Conservation (phyloP, 92 coral and sea anemone species). For the Ricordea florida region DNA sequence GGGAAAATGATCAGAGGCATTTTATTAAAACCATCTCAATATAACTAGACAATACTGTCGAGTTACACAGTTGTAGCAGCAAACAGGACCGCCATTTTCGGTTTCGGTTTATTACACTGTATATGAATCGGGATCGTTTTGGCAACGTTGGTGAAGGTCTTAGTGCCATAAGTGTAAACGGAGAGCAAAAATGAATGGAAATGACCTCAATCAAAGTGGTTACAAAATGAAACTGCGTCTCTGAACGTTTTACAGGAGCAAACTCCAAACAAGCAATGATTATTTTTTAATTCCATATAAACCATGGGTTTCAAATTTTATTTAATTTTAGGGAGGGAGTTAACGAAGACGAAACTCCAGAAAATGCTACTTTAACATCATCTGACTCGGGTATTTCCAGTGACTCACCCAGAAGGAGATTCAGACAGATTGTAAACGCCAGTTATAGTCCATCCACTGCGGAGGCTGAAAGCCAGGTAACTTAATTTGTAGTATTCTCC, state of each 20-base stretch:
- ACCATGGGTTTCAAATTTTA: neutral
- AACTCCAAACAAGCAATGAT: neutral
- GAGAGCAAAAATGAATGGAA: too few relatives aligned
- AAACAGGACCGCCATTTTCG: too few relatives aligned
- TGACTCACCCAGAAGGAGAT: neutral
- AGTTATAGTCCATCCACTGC: neutral
- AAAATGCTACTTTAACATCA: too few relatives aligned
- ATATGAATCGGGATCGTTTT: neutral
- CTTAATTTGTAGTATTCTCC: too few relatives aligned
- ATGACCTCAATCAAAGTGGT: too few relatives aligned
- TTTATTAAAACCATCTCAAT: too few relatives aligned
- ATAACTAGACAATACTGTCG: too few relatives aligned
- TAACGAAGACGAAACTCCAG: neutral
- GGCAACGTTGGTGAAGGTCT: neutral
- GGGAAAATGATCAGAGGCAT: too few relatives aligned
- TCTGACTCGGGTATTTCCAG: neutral
- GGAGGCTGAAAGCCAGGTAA: neutral
- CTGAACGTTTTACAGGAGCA: too few relatives aligned
- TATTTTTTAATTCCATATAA: neutral
- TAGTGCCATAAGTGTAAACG: neutral
- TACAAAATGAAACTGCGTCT: too few relatives aligned
- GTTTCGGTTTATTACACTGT: neutral
- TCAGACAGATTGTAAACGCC: neutral
- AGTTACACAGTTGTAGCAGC: too few relatives aligned
- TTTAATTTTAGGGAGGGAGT: neutral